Conservation (phyloP, 2,797 vertebrate genomes). For the Cryptoblepharus egeriae region DNA sequence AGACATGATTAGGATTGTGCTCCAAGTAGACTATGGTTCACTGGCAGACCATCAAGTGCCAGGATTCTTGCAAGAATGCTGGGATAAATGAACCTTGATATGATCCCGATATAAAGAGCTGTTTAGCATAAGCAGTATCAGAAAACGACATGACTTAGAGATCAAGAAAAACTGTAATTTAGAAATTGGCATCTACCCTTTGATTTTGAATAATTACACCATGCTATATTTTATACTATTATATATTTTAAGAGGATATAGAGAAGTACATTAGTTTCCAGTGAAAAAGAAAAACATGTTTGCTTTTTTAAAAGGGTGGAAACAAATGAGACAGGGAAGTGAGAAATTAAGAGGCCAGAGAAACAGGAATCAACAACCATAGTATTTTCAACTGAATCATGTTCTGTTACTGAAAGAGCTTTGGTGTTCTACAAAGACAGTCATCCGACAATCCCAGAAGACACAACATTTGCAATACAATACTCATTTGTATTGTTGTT, state of each 20-base stretch:
- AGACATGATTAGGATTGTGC: no score
- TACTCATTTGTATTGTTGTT: no score
- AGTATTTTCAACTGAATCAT: neutral
- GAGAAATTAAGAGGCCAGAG: neutral
- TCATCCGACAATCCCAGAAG: neutral
- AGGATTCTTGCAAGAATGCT: neutral
- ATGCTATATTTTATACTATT: no score
- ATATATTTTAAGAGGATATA: neutral
- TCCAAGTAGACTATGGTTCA: neutral
- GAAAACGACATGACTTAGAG: neutral
- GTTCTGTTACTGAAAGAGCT: neutral
- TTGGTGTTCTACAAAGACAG: neutral
- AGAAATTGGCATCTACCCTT: neutral
- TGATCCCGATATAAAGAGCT: neutral
- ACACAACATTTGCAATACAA: neutral
- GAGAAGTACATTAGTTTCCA: neutral
- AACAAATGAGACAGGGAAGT: constrained; percentile 13
- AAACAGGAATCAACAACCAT: neutral
- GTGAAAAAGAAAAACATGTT: neutral
- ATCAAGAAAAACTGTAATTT: neutral
- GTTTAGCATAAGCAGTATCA: neutral
- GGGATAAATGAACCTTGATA: neutral
- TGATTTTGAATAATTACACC: neutral
- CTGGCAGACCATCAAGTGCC: no score
- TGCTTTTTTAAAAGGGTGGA: neutral